These are phyloP conservation scores for Acanthopagrus latus DNA, from an alignment of 2,797 vertebrate genomes.

Conservation along the genomic window DNA sequence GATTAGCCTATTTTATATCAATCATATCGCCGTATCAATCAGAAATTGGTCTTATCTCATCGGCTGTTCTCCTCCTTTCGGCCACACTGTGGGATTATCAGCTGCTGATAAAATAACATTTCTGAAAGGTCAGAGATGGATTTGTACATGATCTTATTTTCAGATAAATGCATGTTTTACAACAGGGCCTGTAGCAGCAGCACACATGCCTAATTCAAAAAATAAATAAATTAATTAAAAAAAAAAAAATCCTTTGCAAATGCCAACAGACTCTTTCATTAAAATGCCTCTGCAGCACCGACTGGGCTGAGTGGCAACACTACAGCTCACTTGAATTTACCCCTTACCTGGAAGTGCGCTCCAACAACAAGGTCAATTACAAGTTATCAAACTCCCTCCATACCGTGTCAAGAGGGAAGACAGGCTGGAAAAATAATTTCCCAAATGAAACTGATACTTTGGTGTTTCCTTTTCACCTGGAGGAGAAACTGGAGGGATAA, in stretches of 20 bases:
- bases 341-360: slow-evolving; percentile 15
- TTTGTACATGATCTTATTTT: slow-evolving; percentile 45
- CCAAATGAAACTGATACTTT: slow-evolving; percentile 37
- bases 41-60: slow-evolving; percentile 38
- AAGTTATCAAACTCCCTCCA: slow-evolving; percentile 16
- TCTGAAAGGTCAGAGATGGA: slow-evolving; percentile 54
- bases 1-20: slow-evolving; percentile 73
- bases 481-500: slow-evolving; percentile 21
- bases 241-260: slow-evolving; percentile 34
- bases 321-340: slow-evolving; percentile 26
- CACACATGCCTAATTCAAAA: slow-evolving; percentile 17
- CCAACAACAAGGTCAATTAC: slow-evolving; percentile 55
- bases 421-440: slow-evolving; percentile 57
- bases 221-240: neutral
- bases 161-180: slow-evolving; percentile 50
- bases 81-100: slow-evolving; percentile 35
- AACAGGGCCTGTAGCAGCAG: neutral
- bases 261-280: slow-evolving; percentile 32
- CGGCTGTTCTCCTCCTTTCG: slow-evolving; percentile 22
- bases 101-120: slow-evolving; percentile 17
- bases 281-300: slow-evolving; percentile 24
- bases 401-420: slow-evolving; percentile 39
- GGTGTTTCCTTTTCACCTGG: slow-evolving; percentile 51
- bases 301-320: neutral
- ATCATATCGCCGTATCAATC: slow-evolving; percentile 58